A percentile compares a stretch with the other conserved stretches of the same genome.
These are phyloP conservation scores for Lithosia quadra DNA, from an alignment of 2,888 invertebrate genomes.

Conservation along the genomic window DNA sequence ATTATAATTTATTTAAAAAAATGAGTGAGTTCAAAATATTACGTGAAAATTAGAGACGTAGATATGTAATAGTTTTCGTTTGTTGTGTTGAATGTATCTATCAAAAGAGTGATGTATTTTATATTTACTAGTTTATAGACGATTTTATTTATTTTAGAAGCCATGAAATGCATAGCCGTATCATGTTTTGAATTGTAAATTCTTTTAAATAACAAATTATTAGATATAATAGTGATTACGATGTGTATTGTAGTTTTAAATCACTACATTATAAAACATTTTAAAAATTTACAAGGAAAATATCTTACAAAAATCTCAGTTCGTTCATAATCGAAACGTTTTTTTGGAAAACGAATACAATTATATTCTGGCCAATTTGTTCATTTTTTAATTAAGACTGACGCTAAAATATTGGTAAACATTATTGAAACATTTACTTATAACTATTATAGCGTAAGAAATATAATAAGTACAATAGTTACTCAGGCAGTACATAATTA, in stretches of 20 bases:
- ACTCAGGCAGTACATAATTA: conserved; percentile 77
- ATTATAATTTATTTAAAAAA: conserved; percentile 70
- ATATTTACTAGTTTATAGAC: conserved; percentile 54
- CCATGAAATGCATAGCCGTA: conserved; percentile 38
- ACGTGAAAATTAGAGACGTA: conserved; percentile 37
- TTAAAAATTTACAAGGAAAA: not conserved
- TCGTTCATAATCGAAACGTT: conserved; percentile 16
- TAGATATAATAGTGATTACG: conserved; percentile 15
- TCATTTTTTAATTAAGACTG: conserved; percentile 65
- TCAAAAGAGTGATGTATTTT: conserved; percentile 60
- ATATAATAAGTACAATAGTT: conserved; percentile 80
- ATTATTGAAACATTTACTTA: conserved; percentile 58
- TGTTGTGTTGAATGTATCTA: conserved; percentile 63
- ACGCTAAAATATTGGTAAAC: conserved; percentile 60
- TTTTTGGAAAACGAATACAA: conserved; percentile 26
- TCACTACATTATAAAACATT: not conserved
- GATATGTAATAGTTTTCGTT: conserved; percentile 51
- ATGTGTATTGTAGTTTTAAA: conserved; percentile 21
- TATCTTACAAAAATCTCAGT: conserved; percentile 22
- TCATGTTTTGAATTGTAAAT: conserved; percentile 31
- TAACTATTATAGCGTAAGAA: conserved; percentile 58
- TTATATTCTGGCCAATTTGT: conserved; percentile 47
- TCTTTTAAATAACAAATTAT: conserved; percentile 20
- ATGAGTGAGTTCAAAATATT: conserved; percentile 43
- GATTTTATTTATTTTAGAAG: conserved; percentile 61